Conservation (phyloP, 2,888 invertebrate genomes). For the Lepidochrysops patricia region DNA sequence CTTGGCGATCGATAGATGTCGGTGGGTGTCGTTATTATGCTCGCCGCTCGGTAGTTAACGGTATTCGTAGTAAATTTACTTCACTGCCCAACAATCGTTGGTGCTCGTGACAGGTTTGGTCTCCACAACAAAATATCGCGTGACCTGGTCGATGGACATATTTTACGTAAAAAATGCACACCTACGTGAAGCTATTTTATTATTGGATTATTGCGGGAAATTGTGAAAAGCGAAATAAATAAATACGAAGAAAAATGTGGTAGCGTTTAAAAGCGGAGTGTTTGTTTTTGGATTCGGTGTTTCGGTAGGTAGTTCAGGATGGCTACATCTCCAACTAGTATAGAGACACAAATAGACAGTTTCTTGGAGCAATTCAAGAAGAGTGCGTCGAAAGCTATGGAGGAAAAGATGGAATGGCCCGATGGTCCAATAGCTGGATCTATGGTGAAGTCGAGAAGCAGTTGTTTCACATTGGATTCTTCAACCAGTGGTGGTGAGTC, state of each 20-base stretch:
- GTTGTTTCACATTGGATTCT: constrained; percentile 63
- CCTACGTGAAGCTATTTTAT: constrained; percentile 32
- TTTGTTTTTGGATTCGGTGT: constrained; percentile 60
- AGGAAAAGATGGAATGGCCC: constrained; percentile 73
- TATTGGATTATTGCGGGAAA: neutral
- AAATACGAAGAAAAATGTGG: constrained; percentile 39
- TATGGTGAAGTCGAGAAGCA: constrained; percentile 67
- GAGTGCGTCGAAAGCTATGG: constrained; percentile 85
- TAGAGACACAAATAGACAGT: constrained; percentile 89
- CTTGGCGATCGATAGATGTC: constrained; percentile 68
- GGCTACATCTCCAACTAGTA: constrained; percentile 80
- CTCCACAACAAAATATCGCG: constrained; percentile 46
- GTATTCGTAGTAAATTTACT: constrained; percentile 67
- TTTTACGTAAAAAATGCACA: constrained; percentile 38
- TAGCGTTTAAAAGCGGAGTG: constrained; percentile 47
- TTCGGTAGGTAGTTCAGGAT: constrained; percentile 70
- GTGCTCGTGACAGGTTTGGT: constrained; percentile 50
- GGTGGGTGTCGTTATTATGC: constrained; percentile 69
- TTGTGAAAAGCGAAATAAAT: constrained; percentile 10
- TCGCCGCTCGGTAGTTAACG: constrained; percentile 62
- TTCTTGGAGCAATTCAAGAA: constrained; percentile 88
- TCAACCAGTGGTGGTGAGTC: constrained; percentile 42
- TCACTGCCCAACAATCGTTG: constrained; percentile 46
- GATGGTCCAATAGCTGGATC: constrained; percentile 60
- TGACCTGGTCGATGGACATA: constrained; percentile 50